These are phyloP conservation scores for Manacus vitellinus DNA, from an alignment of 2,113 vertebrate species.

Conservation along the genomic window DNA sequence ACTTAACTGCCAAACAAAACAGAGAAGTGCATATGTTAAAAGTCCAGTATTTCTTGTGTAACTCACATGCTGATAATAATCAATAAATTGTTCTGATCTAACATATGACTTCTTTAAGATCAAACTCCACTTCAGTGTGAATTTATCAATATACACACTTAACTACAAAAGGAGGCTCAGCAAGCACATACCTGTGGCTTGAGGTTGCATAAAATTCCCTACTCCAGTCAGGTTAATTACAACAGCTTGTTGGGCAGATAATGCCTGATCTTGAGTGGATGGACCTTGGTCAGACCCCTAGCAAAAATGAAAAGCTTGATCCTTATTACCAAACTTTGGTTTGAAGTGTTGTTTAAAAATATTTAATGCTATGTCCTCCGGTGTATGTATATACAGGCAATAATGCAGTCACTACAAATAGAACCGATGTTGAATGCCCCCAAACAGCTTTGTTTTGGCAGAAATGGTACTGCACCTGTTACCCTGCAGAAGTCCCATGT, in stretches of 20 bases:
- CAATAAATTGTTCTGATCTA: not conserved
- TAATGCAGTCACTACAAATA: accelerated
- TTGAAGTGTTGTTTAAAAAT: not conserved
- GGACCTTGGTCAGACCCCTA: constrained; percentile 86
- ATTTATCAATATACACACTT: not conserved
- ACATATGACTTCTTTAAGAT: not conserved
- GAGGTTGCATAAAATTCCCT: constrained; percentile 90
- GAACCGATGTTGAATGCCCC: not conserved
- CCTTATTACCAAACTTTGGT: constrained; percentile 35
- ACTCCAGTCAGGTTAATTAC: constrained; percentile 92
- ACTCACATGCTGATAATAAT: not conserved
- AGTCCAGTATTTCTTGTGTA: not conserved
- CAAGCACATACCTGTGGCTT: constrained; percentile 80
- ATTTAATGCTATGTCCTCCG: not conserved
- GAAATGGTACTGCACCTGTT: not conserved
- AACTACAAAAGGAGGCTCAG: not conserved
- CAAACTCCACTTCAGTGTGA: constrained; percentile 62
- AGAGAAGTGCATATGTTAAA: not conserved
- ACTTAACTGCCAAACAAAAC: not conserved
- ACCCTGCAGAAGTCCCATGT: not conserved
- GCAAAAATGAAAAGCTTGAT: constrained; percentile 62
- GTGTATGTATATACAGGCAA: not conserved
- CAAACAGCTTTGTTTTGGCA: not conserved
- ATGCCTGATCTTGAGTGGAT: constrained; percentile 83
- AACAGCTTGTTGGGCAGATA: constrained; percentile 91